Conservation (phyloP, 2,113 vertebrate genomes). For the Sakesphorus luctuosus region DNA sequence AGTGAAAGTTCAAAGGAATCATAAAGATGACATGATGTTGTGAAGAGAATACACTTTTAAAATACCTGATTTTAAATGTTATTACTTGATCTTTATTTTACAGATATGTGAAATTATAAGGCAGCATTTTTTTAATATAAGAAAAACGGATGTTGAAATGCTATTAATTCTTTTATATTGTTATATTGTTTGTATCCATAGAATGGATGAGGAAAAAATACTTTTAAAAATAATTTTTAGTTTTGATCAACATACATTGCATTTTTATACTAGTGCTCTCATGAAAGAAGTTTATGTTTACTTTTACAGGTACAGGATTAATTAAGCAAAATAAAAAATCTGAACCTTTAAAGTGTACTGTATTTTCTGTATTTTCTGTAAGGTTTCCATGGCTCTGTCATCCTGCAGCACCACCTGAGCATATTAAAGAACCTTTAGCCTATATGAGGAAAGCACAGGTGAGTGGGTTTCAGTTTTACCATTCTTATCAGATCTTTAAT, state of each 20-base stretch:
- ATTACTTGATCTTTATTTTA: not conserved
- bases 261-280: not conserved
- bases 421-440: conserved; percentile 92
- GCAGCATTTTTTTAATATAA: not conserved
- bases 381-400: conserved; percentile 86
- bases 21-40: not conserved
- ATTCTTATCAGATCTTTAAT: not conserved
- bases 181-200: not conserved
- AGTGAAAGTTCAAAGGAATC: not conserved
- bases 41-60: not conserved
- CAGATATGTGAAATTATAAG: not conserved
- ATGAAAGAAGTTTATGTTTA: not conserved
- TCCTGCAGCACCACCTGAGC: conserved; percentile 85
- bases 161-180: not conserved
- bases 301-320: not conserved
- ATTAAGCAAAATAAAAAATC: not conserved
- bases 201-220: not conserved
- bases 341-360: not conserved
- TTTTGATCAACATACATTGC: not conserved
- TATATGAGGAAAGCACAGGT: conserved; percentile 98
- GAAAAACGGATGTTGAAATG: not conserved
- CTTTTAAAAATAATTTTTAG: not conserved
- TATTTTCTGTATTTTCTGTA: conserved; percentile 32
- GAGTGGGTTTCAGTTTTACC: conserved; percentile 42
- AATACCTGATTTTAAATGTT: not conserved